Percentiles rank a stretch among this genome's conserved stretches.
These are phyloP conservation scores for Brachionus paranguensis DNA, from an alignment of 1,140 invertebrate genomes.

Conservation along the genomic window DNA sequence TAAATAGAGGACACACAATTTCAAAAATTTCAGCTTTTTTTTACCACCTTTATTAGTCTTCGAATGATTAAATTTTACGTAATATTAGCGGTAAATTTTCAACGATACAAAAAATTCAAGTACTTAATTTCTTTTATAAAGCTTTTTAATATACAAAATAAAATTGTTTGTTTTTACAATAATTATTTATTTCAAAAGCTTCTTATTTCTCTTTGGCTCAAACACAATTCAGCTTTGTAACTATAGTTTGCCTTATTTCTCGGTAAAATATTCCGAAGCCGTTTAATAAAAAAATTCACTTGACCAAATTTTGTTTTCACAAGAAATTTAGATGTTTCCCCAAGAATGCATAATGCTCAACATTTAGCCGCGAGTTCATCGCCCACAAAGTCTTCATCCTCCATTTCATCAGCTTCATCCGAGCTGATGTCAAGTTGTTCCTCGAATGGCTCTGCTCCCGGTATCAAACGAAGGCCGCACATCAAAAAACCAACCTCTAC, in stretches of 20 bases:
- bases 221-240: neutral
- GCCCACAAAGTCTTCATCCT: neutral
- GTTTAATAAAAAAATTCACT: neutral
- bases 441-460: neutral
- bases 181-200: constrained; percentile 1
- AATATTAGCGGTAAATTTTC: neutral
- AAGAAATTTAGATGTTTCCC: neutral
- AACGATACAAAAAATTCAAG: neutral
- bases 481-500: neutral
- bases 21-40: neutral
- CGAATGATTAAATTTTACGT: constrained; percentile 1
- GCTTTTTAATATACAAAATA: neutral
- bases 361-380: neutral
- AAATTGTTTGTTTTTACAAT: constrained; percentile 1
- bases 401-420: neutral
- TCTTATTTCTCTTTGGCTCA: neutral
- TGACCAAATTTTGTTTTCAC: neutral
- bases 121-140: neutral
- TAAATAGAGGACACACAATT: neutral
- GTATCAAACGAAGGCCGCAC: neutral
- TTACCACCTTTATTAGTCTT: neutral
- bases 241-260: neutral
- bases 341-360: neutral
- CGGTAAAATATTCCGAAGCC: neutral
- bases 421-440: constrained; percentile 20